Conservation (phyloP, 2,113 vertebrate species). For the Psittacus erithacus region DNA sequence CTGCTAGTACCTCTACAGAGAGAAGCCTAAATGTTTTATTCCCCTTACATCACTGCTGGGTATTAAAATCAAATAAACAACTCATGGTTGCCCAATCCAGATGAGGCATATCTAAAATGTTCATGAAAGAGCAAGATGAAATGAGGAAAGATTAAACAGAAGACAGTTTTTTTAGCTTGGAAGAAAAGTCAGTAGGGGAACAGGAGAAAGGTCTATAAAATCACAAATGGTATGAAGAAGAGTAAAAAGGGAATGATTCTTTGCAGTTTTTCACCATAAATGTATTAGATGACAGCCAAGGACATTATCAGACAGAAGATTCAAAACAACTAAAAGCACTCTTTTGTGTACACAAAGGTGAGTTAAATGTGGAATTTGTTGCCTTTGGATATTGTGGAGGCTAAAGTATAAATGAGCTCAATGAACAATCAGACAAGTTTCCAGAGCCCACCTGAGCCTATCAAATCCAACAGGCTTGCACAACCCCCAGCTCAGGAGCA, state of each 20-base stretch:
- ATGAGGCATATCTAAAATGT: not conserved
- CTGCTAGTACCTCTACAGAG: not conserved
- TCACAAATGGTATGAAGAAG: not conserved
- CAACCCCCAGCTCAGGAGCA: not conserved
- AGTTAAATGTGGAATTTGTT: not conserved
- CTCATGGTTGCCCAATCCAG: not conserved
- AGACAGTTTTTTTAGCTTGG: not conserved
- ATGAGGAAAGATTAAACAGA: not conserved
- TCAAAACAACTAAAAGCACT: not conserved
- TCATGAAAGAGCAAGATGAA: not conserved
- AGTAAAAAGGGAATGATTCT: not conserved
- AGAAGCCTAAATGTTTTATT: not conserved
- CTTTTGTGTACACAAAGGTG: not conserved
- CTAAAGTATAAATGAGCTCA: not conserved
- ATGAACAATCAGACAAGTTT: not conserved
- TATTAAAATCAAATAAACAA: not conserved
- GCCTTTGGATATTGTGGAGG: not conserved
- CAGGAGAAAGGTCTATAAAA: not conserved
- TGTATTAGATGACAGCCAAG: not conserved
- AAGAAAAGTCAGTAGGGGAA: not conserved
- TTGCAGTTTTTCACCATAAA: not conserved
- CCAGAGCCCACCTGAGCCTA: not conserved
- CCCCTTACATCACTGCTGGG: not conserved
- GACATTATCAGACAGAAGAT: not conserved
- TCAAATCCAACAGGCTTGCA: not conserved